These are phyloP conservation scores for Hypercompe scribonia DNA, from an alignment of 2,888 invertebrate species.

Conservation along the genomic window DNA sequence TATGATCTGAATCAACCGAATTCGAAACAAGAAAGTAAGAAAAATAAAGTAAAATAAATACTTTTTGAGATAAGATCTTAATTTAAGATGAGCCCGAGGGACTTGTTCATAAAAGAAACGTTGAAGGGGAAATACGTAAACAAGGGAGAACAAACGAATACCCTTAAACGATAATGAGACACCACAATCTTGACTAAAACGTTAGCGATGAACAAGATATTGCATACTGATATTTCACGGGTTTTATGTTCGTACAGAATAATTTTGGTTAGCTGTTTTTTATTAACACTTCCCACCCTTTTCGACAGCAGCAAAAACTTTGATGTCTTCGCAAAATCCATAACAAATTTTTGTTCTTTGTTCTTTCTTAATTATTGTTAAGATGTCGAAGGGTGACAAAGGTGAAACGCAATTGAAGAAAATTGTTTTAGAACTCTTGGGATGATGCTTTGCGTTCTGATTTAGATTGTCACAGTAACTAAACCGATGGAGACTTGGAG, in stretches of 20 bases:
- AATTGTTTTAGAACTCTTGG: background rate
- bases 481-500: background rate
- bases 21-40: slow-evolving; percentile 34
- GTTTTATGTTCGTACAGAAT: background rate
- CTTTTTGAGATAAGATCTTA: slow-evolving; percentile 50
- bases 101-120: slow-evolving; percentile 51
- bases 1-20: slow-evolving; percentile 47
- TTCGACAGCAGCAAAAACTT: background rate
- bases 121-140: slow-evolving; percentile 46
- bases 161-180: slow-evolving; percentile 64
- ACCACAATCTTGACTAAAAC: slow-evolving; percentile 53
- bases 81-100: slow-evolving; percentile 50
- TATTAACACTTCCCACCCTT: background rate
- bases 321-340: background rate
- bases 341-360: background rate
- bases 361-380: background rate
- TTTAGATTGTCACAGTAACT: background rate
- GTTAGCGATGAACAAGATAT: slow-evolving; percentile 39
- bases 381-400: background rate
- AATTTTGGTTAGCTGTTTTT: background rate
- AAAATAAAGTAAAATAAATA: slow-evolving; percentile 50
- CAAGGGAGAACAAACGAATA: slow-evolving; percentile 52
- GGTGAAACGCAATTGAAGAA: background rate
- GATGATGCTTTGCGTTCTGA: background rate
- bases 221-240: slow-evolving; percentile 33